Conservation (phyloP, 2,888 invertebrate species). For the Cabera pusaria region DNA sequence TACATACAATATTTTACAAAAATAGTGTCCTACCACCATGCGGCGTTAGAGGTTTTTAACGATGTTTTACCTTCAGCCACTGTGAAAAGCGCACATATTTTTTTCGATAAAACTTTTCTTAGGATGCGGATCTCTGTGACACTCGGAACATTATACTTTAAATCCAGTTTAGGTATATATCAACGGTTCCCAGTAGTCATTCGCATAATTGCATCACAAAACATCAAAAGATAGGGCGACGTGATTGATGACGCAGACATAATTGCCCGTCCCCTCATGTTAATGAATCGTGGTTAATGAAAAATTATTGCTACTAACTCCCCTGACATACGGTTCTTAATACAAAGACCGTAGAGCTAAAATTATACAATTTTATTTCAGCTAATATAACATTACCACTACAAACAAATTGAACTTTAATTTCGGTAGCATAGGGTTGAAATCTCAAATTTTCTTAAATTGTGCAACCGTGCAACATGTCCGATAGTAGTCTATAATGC, state of each 20-base stretch:
- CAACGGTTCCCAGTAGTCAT: constrained; percentile 22
- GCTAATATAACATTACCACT: no score
- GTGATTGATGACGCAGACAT: constrained; percentile 73
- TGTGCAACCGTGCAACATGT: constrained; percentile 35
- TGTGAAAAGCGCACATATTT: no score
- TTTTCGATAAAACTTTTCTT: no score
- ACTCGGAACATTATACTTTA: no score
- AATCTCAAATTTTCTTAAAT: no score
- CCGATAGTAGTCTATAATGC: constrained; percentile 48
- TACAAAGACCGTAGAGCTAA: not conserved
- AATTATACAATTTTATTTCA: not conserved
- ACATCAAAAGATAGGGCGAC: constrained; percentile 66
- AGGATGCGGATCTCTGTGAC: no score
- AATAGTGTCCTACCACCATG: no score
- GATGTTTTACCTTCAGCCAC: no score
- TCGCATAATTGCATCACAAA: constrained; percentile 47
- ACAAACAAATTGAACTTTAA: constrained; percentile 11
- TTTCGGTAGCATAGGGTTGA: constrained; percentile 4
- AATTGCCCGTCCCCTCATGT: constrained; percentile 71
- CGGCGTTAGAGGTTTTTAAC: no score
- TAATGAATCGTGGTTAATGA: constrained; percentile 80
- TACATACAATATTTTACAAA: no score
- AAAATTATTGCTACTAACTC: constrained; percentile 17
- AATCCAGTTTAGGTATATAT: constrained; percentile 2
- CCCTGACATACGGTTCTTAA: constrained; percentile 39